Conservation (phyloP, 2,888 invertebrate species). For the Caenorhabditis becei region DNA sequence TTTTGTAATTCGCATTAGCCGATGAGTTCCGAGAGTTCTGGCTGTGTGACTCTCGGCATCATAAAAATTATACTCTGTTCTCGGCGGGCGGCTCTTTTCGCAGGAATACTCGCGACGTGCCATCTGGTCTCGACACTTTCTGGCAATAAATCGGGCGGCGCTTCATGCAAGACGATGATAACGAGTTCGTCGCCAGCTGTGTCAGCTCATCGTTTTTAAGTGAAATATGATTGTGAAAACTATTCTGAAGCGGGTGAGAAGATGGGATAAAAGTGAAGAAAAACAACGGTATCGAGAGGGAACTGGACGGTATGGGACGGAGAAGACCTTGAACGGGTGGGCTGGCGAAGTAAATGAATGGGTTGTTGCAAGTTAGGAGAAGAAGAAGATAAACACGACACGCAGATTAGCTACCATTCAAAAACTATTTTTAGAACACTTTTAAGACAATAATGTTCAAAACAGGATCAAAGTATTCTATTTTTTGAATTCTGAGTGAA, state of each 20-base stretch:
- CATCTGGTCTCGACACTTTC: constrained; percentile 50
- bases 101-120: neutral
- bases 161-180: constrained; percentile 44
- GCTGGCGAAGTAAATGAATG: neutral
- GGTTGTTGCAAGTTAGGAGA: neutral
- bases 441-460: too few species aligned
- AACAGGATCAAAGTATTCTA: too few species aligned
- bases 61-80: constrained; percentile 39
- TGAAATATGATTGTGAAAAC: neutral
- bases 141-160: constrained; percentile 22
- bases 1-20: constrained; percentile 42
- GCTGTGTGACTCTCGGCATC: neutral
- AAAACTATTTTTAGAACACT: too few species aligned
- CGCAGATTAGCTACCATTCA: too few species aligned
- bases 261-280: neutral
- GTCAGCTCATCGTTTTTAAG: constrained; percentile 16
- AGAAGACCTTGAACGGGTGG: constrained; percentile 12
- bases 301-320: neutral
- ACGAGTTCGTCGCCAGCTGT: constrained; percentile 45
- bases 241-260: neutral
- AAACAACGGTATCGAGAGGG: neutral
- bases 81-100: constrained; percentile 5
- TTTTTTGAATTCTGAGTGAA: too few species aligned
- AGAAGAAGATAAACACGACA: too few species aligned
- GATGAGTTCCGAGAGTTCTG: neutral